These are phyloP conservation scores for Tiaroga cobitis DNA, from an alignment of 2,797 vertebrate species.

Conservation along the genomic window DNA sequence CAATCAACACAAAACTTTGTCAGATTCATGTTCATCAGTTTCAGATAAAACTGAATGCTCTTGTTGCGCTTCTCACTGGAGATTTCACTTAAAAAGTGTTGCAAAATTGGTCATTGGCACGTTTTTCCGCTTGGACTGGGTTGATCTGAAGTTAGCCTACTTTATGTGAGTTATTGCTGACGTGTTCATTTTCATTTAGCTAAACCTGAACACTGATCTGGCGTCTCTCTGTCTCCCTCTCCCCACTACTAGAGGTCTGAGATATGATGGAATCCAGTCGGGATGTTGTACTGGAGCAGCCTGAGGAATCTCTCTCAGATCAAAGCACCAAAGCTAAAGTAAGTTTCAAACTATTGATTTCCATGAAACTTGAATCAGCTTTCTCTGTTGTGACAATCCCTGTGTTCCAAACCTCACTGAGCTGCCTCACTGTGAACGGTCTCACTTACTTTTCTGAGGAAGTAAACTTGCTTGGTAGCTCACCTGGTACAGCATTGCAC, in stretches of 20 bases:
- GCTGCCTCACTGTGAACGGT: not conserved
- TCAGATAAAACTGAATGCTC: not conserved
- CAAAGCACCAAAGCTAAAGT: constrained; percentile 62
- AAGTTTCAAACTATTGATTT: constrained; percentile 43
- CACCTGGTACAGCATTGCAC: not conserved
- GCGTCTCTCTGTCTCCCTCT: constrained; percentile 25
- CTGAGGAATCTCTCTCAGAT: constrained; percentile 60
- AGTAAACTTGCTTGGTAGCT: not conserved
- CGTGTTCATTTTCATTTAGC: not conserved
- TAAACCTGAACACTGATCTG: constrained; percentile 52
- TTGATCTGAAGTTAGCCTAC: constrained; percentile 55
- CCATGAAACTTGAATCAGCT: not conserved
- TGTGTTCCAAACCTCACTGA: not conserved
- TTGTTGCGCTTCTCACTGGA: no score
- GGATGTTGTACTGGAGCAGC: constrained; percentile 53
- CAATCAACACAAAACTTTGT: not conserved
- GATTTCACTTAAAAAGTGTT: not conserved
- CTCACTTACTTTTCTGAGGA: not conserved
- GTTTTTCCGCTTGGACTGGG: constrained; percentile 19
- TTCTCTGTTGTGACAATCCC: not conserved
- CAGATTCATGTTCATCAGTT: not conserved
- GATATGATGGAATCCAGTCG: constrained; percentile 47
- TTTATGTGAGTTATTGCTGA: constrained; percentile 60
- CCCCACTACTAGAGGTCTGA: constrained; percentile 22
- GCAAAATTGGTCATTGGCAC: not conserved